Base-by-base conservation (phyloP, 1,140 invertebrate genomes). In the Zaprionus lachaisei region DNA sequence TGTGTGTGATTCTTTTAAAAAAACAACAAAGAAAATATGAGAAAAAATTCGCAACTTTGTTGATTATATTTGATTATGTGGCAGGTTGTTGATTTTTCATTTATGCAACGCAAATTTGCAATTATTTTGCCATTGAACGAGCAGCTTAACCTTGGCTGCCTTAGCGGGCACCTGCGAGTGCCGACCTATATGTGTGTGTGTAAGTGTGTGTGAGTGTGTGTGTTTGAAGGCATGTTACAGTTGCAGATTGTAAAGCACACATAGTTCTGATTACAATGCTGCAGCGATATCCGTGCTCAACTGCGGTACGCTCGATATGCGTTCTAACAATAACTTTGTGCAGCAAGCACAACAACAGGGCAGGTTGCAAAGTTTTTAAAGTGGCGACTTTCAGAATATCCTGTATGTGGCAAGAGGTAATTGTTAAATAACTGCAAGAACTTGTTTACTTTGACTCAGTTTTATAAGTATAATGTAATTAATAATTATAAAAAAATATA, bases 251-350 rank as follows among this genome's bases (percentile, higher is more conserved):
- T 58, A 37, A 37, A 65, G 17, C 44, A 77, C 69, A 38, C 73
- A 66, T 26, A 34, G 34, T 47, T 49, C 62, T 72, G 61, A 77
- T 72, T 77, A 77, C 69, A 77, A 72, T 72, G 61, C 61, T 9
- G 12, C 15, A 34, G 54, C 44, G 60, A 76, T 76, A 60, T 61
- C 22, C 68, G 41, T 72, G 56, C 55, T 57, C 6, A 34, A 72
- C 49, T 55, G 22, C 22, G 34, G 26, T 54, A 70, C 41, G 60
- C 72, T 71, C 73, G 44, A 76, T 64, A 70, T 65, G 61, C 60
- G 69, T 72, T 54, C 74, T n/a, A 77, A 72, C 62, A 77, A 72
- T 66, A 66, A 72, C 62, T 37, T 22, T 56, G 37, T 51, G 56
- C 54, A 55, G 34, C 44, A 60, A 47, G 65, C 4, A 38, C 15